Base-by-base conservation (phyloP, 2,113 vertebrate species). In the Sylvilagus bachmani region DNA sequence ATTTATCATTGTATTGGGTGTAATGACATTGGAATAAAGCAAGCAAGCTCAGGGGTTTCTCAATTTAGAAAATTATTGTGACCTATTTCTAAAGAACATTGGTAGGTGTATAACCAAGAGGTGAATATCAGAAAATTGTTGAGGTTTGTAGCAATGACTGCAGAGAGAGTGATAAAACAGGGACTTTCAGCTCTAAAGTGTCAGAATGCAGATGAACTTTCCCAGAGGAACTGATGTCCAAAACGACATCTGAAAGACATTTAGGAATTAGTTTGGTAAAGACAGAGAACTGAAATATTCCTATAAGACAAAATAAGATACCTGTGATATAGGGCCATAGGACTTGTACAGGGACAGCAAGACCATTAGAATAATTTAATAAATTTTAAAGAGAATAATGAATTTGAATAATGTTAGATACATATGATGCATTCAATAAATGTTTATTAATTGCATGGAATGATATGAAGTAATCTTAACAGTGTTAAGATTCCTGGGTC, bases 1-100 rank as follows among this genome's bases (percentile, higher is more conserved):
- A 90, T 93, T 93, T 95, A 94, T 89, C 74, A 86, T 95, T 95
- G 44, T 79, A 89, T 86, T 91, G 79, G 24, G 29, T 22, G 93
- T 36, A 67, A 10, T 93, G 83, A 93, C 86, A 75, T 24, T 93
- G 55, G 44, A 94, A 89, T 89, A 91, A 69, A 95, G 64, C 74
- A 94, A 86, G 33, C 29, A 91, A 95, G 36, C 80, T 86, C 38
- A 93, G n/a, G 25, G 10, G 0, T 79, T 86, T 93, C 64, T 31
- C 25, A 66, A 33, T 94, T 95, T 93, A 94, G 55, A 96, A 94
- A 86, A n/a, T 64, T 82, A 82, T 44, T 86, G 71, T 93, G 79
- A 95, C 64, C 87, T 79, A 91, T 82, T 93, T 93, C 62, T 70
- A 25, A 14, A 78, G 74, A 91, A 86, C 7, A 89, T 91, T 74